Percentiles rank a stretch among this genome's conserved stretches.
Conservation (phyloP, 1,140 invertebrate genomes). For the Lucilia cuprina region DNA sequence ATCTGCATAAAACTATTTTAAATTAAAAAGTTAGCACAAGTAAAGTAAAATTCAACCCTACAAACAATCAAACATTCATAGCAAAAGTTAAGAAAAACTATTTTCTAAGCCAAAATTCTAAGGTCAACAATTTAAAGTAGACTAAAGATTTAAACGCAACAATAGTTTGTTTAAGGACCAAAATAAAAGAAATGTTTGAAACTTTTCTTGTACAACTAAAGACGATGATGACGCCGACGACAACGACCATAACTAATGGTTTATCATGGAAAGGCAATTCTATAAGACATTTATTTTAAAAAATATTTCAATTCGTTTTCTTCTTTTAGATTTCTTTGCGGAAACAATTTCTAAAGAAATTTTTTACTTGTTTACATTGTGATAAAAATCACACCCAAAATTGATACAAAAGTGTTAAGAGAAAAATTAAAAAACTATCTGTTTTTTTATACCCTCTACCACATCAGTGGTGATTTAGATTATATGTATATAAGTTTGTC, state of each 20-base stretch:
- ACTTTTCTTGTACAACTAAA: neutral
- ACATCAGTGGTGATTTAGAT: no score
- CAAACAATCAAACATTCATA: neutral
- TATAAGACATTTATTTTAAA: neutral
- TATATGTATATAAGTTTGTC: no score
- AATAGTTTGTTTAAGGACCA: neutral
- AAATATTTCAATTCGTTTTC: neutral
- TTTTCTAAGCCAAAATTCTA: slow-evolving; percentile 32
- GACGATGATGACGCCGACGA: no score
- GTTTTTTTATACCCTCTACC: no score
- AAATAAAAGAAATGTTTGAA: neutral
- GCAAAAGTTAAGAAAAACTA: neutral
- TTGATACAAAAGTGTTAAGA: neutral
- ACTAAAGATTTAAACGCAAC: slow-evolving; percentile 27
- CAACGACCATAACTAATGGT: slow-evolving; percentile 11
- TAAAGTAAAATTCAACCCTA: neutral
- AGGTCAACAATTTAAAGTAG: slow-evolving; percentile 34
- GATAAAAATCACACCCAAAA: slow-evolving; percentile 29
- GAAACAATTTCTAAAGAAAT: neutral
- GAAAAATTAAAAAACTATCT: neutral
- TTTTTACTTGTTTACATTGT: slow-evolving; percentile 27
- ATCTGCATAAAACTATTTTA: slow-evolving; percentile 33
- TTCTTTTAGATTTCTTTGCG: neutral
- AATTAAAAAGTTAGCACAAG: slow-evolving; percentile 26
- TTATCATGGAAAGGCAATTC: neutral